phyloP scores from a whole-genome alignment of 1,140 invertebrate genomes.

The Drosophila nigromelanica region DNA sequence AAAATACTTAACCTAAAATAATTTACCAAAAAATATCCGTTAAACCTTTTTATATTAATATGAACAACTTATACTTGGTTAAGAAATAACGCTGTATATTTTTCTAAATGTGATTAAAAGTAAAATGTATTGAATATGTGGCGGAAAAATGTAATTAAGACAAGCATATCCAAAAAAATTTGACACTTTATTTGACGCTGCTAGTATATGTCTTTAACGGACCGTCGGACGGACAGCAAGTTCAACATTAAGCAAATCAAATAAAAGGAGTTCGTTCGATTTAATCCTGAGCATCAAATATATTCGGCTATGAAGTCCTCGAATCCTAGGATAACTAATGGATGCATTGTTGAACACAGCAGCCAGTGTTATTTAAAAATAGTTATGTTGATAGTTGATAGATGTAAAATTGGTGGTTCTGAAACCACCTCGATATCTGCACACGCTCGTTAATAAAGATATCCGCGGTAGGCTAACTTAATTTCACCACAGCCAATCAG shows the following conservation, averaged over 20 bases:
- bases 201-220: no score
- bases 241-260: no score
- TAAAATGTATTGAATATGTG: slow-evolving; percentile 3
- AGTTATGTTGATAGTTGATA: no score
- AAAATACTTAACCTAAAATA: slow-evolving; percentile 35
- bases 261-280: no score
- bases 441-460: neutral
- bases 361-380: no score
- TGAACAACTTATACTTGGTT: slow-evolving; percentile 47
- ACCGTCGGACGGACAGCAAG: no score
- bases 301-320: no score
- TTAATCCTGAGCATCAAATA: no score
- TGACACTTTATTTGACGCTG: neutral
- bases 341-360: no score
- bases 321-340: no score
- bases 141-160: no score
- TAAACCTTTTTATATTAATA: slow-evolving; percentile 58
- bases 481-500: slow-evolving; percentile 38
- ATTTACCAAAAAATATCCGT: slow-evolving; percentile 57
- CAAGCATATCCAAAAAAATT: neutral
- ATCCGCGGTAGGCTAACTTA: neutral
- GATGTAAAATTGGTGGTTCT: no score
- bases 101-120: slow-evolving; percentile 77
- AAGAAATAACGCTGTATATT: slow-evolving; percentile 73
- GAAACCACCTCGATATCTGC: neutral